Evolutionary conservation across 2,113 vertebrate genomes (phyloP).

Genomic region (Typhlomys cinereus): DNA sequence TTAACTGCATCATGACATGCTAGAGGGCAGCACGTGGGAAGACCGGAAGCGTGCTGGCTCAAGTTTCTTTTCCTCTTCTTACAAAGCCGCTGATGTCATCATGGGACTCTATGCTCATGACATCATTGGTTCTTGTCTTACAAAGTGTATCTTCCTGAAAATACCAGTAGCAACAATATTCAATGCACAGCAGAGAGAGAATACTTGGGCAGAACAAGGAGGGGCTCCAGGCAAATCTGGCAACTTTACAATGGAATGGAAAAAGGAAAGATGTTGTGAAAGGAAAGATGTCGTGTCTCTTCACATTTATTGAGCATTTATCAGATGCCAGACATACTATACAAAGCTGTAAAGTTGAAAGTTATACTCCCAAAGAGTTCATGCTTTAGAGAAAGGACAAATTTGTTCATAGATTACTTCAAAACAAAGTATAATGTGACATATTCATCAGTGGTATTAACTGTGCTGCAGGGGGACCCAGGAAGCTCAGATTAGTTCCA

Average conservation of each 20-base stretch:
- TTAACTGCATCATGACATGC: neutral
- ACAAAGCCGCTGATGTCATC: neutral
- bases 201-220: neutral
- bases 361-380: neutral
- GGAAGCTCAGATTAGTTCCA: neutral
- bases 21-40: neutral
- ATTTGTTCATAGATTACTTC: constrained; percentile 9
- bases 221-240: neutral
- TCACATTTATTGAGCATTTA: neutral
- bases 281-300: too few species aligned
- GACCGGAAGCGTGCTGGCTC: neutral
- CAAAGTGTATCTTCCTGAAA: neutral
- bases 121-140: neutral
- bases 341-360: neutral
- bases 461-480: neutral
- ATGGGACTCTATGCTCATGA: neutral
- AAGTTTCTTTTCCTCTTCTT: neutral
- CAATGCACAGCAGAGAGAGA: neutral
- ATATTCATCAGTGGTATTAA: neutral
- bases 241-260: neutral
- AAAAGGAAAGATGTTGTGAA: neutral
- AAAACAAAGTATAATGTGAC: neutral
- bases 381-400: neutral
- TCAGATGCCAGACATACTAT: neutral
- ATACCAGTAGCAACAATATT: neutral